A percentile compares a stretch with the other conserved stretches of the same genome.
Evolutionary conservation across 2,888 invertebrate genomes (phyloP).

Genomic region (Volucella zonaria): DNA sequence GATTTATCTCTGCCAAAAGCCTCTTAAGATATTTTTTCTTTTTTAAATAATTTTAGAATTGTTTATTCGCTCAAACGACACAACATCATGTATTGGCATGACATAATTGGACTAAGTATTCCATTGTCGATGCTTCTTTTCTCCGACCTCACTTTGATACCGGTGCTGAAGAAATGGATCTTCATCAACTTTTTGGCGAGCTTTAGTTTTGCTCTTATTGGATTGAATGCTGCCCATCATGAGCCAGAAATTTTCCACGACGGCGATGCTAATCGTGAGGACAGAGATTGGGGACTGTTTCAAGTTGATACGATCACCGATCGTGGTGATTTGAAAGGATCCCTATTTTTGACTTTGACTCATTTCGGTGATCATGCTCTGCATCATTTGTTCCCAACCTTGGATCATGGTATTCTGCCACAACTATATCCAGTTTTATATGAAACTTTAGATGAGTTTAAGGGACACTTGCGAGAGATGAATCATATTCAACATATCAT

Average conservation of each 20-base stretch:
- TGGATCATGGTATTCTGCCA: slow-evolving; percentile 89
- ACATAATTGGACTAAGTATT: slow-evolving; percentile 82
- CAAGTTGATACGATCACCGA: slow-evolving; percentile 90
- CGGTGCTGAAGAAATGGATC: slow-evolving; percentile 83
- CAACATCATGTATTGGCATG: slow-evolving; percentile 81
- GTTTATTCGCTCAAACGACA: slow-evolving; percentile 77
- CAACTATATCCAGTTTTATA: slow-evolving; percentile 85
- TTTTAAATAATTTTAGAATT: slow-evolving; percentile 75
- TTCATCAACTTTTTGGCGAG: slow-evolving; percentile 84
- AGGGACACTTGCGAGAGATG: slow-evolving; percentile 81
- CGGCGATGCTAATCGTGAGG: slow-evolving; percentile 85
- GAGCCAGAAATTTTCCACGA: slow-evolving; percentile 91
- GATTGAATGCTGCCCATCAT: slow-evolving; percentile 90
- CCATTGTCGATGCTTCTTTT: slow-evolving; percentile 82
- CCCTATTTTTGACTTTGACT: slow-evolving; percentile 87
- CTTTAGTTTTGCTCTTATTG: slow-evolving; percentile 86
- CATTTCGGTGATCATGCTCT: slow-evolving; percentile 90
- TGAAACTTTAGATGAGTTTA: slow-evolving; percentile 81
- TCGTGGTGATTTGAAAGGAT: slow-evolving; percentile 86
- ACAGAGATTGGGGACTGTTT: slow-evolving; percentile 90
- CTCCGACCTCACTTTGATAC: slow-evolving; percentile 76
- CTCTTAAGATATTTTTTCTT: background rate
- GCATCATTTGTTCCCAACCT: slow-evolving; percentile 91
- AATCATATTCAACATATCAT: slow-evolving; percentile 86
- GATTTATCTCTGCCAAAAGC: background rate